A percentile compares a stretch with the other conserved stretches of the same genome.
These are phyloP conservation scores for Ephialtes manifestator DNA, from an alignment of 2,888 invertebrate genomes.

Conservation along the genomic window DNA sequence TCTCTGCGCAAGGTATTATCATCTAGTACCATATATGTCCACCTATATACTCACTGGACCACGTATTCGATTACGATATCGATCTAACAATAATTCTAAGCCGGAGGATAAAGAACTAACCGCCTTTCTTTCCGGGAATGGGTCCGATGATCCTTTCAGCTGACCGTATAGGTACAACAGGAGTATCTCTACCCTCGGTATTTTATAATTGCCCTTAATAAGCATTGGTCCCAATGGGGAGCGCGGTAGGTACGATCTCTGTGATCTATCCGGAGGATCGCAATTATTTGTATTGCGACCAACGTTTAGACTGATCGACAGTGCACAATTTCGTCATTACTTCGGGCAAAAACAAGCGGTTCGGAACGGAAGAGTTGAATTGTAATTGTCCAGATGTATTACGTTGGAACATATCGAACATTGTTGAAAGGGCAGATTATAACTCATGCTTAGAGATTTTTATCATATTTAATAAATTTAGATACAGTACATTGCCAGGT, in stretches of 20 bases:
- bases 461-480: not conserved
- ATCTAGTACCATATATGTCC: conserved; percentile 33
- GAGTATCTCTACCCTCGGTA: conserved; percentile 29
- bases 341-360: conserved; percentile 1
- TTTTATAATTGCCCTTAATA: conserved; percentile 72
- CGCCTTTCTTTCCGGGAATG: conserved; percentile 68
- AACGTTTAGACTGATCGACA: conserved; percentile 50
- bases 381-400: conserved; percentile 12
- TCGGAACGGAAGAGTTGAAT: conserved; percentile 6
- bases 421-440: too few relatives aligned
- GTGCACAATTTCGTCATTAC: conserved; percentile 39
- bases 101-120: conserved; percentile 36
- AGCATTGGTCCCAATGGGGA: conserved; percentile 64
- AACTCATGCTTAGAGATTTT: not conserved
- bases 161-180: not conserved
- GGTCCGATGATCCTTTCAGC: conserved; percentile 54
- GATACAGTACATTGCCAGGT: not conserved
- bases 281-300: conserved; percentile 62
- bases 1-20: conserved; percentile 28
- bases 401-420: not conserved
- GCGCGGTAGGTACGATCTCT: conserved; percentile 53
- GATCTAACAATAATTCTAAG: conserved; percentile 62
- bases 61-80: conserved; percentile 70
- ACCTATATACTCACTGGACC: conserved; percentile 33
- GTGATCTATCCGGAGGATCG: conserved; percentile 62